Conservation (phyloP, 2,797 vertebrate species). For the Sebastolobus alascanus region DNA sequence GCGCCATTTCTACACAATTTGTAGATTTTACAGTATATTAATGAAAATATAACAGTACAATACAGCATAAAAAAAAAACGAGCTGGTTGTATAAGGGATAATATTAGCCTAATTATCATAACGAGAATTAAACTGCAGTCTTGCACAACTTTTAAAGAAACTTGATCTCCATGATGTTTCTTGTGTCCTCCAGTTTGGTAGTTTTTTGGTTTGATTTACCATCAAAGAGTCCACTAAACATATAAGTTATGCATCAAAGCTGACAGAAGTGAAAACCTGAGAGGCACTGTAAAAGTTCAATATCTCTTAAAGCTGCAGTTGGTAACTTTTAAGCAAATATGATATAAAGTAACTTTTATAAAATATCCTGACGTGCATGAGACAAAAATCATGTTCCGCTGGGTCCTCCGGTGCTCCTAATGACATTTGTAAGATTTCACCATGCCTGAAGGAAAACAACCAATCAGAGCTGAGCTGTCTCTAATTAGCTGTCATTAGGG, state of each 20-base stretch:
- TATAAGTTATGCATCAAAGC: not conserved
- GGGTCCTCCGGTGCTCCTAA: no score
- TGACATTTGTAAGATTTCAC: no score
- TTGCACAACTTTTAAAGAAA: no score
- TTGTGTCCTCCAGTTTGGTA: not conserved
- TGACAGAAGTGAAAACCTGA: not conserved
- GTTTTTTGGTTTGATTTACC: not conserved
- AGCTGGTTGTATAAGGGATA: not conserved
- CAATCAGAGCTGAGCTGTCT: no score
- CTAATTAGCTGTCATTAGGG: no score
- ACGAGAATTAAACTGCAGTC: no score
- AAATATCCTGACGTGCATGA: no score
- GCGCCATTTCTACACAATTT: not conserved
- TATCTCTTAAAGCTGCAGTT: not conserved
- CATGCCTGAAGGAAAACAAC: accelerated
- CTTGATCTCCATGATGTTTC: not conserved
- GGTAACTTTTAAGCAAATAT: no score
- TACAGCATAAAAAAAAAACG: not conserved
- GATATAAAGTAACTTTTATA: no score
- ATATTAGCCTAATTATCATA: no score
- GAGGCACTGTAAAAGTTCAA: not conserved
- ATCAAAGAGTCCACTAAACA: not conserved
- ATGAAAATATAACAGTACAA: not conserved
- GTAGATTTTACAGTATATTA: not conserved
- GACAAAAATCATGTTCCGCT: no score